phyloP scores from a whole-genome alignment of 2,888 invertebrate species.

The Amphimallon solstitiale region DNA sequence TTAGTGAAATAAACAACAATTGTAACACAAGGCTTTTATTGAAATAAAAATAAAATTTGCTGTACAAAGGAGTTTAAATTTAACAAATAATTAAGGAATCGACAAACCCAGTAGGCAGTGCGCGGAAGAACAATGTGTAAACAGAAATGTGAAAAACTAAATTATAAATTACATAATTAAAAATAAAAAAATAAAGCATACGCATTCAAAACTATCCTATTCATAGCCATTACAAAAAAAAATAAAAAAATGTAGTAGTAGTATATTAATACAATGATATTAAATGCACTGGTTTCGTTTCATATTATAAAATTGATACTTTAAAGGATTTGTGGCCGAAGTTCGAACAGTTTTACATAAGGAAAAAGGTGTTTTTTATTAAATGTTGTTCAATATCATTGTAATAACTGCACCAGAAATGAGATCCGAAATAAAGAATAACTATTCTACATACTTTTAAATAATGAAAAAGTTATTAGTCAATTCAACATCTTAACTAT shows the following conservation, averaged over 20 bases:
- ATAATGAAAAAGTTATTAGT: neutral
- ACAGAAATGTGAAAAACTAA: neutral
- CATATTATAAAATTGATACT: too few species aligned
- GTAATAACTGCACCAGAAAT: conserved; percentile 13
- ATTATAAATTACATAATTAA: neutral
- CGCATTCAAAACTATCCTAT: neutral
- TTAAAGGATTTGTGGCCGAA: too few species aligned
- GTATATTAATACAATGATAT: conserved; percentile 1
- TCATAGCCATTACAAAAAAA: conserved; percentile 4
- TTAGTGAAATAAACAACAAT: neutral
- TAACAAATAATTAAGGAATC: neutral
- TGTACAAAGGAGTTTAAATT: neutral
- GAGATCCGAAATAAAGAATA: conserved; percentile 13
- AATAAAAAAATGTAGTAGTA: neutral
- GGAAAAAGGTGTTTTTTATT: neutral
- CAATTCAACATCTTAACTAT: neutral
- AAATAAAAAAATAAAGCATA: neutral
- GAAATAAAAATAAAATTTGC: conserved; percentile 18
- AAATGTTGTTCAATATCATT: neutral
- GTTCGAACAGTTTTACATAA: neutral
- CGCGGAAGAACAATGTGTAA: neutral
- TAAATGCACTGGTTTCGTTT: neutral
- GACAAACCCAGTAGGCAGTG: conserved; percentile 8
- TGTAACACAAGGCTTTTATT: conserved; percentile 19
- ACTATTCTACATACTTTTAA: neutral